Evolutionary conservation across 2,888 invertebrate species (phyloP).

Genomic region (Polydrusus pterygomalis): DNA sequence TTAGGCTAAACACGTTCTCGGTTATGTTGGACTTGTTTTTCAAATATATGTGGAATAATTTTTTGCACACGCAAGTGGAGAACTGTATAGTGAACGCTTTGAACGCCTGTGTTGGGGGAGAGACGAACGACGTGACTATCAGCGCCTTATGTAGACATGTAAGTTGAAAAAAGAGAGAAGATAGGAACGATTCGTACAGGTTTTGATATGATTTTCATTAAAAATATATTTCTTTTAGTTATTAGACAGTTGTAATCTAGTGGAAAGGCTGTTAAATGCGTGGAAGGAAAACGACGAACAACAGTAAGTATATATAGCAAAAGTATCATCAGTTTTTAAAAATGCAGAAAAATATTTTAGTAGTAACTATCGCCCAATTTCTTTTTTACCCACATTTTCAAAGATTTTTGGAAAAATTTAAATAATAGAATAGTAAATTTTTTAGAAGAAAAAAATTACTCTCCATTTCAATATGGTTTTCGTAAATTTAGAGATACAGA

Average conservation of each 20-base stretch:
- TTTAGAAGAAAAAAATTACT: no score
- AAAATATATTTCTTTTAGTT: conserved; percentile 63
- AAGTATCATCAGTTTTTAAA: no score
- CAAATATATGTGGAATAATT: conserved; percentile 94
- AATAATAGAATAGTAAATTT: no score
- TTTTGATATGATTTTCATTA: no score
- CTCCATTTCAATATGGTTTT: no score
- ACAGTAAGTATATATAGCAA: conserved; percentile 84
- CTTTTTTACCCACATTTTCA: no score
- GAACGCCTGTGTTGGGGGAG: conserved; percentile 65
- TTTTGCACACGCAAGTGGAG: conserved; percentile 93
- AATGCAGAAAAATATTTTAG: no score
- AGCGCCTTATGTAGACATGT: conserved; percentile 76
- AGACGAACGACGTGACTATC: conserved; percentile 61
- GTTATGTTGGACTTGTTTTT: conserved; percentile 90
- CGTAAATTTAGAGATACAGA: no score
- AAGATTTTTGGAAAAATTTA: no score
- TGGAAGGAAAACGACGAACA: conserved; percentile 87
- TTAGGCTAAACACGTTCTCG: conserved; percentile 74
- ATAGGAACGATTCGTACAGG: no score
- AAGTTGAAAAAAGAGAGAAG: conserved; percentile 62
- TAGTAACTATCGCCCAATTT: no score
- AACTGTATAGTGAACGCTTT: conserved; percentile 85
- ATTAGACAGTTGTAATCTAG: conserved; percentile 83
- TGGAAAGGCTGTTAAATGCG: conserved; percentile 86